Base-by-base conservation (phyloP, 2,797 vertebrate species). In the Rousettus madagascariensis region DNA sequence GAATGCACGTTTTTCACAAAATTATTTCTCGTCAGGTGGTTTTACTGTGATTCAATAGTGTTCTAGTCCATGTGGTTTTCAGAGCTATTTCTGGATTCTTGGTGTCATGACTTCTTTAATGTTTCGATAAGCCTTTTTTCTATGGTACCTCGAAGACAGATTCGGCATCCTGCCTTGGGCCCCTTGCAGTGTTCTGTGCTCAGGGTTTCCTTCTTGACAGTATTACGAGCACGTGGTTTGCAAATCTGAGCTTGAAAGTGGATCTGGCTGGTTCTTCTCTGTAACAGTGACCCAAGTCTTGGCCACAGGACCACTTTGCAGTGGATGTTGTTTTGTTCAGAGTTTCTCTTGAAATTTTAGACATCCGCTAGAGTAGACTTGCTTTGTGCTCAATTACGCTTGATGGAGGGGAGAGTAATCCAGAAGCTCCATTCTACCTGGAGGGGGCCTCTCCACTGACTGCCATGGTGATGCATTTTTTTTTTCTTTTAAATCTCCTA, bases 181-280 rank as follows among this genome's bases (percentile, higher is more conserved):
- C 8, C 49, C 33, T 5, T 10, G 9, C 0, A 0, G 7, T 1
- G 3, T 13, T 83, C 10, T 82, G 20, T 6, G 36, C 36, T 59
- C 2, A 17, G 0, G 7, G 8, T 33, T 33, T 43, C 5, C 6
- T 3, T 51, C 22, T 15, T 75, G 36, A 7, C 10, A 33, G 6
- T 7, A 19, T 6, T 10, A n/a, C 28, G 36, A n/a, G 12, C 19
- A 0, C 0, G 4, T 36, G 20, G 6, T 1, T 69, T 12, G 1
- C 68, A 38, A 75, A 28, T 43, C 10, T 36, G 22, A 57, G 9
- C 41, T 8, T 3, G 8, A 65, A 22, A 8, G 22, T 16, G 15
- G 2, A 12, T 13, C 43, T 8, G 1, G 30, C 59, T 90, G 63
- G 20, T 22, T 9, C 6, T 5, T 80, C 53, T 41, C 65, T 6